A percentile compares a stretch with the other conserved stretches of the same genome.
Conservation (phyloP, 1,140 invertebrate genomes). For the Babylonia areolata region DNA sequence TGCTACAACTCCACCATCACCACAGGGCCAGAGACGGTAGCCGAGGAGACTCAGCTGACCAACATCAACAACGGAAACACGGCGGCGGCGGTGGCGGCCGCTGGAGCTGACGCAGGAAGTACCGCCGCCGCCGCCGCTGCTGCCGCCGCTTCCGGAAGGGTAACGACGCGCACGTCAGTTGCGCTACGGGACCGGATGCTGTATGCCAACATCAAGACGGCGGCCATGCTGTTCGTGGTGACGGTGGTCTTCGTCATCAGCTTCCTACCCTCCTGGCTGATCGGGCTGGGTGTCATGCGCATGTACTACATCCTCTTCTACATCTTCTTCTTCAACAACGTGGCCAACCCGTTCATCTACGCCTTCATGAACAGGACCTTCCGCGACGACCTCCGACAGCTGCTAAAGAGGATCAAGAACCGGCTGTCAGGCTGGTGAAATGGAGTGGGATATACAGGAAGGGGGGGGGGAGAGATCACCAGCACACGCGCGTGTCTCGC, state of each 20-base stretch:
- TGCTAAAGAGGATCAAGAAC: conserved; percentile 53
- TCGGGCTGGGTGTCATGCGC: conserved; percentile 51
- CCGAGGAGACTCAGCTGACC: conserved; percentile 54
- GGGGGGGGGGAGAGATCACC: conserved; percentile 2
- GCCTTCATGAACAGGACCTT: conserved; percentile 73
- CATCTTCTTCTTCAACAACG: conserved; percentile 69
- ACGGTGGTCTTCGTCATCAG: conserved; percentile 68
- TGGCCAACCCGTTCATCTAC: conserved; percentile 71
- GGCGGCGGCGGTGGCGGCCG: background rate
- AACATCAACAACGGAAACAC: conserved; percentile 46
- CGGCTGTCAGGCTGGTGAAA: conserved; percentile 34
- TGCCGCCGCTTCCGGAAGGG: conserved; percentile 3
- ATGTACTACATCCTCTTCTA: conserved; percentile 64
- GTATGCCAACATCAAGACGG: conserved; percentile 69
- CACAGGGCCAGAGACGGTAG: conserved; percentile 24
- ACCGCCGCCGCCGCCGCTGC: conserved; percentile 4
- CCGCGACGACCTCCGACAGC: conserved; percentile 61
- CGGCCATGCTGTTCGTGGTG: conserved; percentile 70
- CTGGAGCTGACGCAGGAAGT: too few relatives aligned
- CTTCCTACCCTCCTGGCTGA: conserved; percentile 69
- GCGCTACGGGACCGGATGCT: conserved; percentile 56
- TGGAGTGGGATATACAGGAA: background rate
- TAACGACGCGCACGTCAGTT: conserved; percentile 35
- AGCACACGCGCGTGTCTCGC: too few relatives aligned
- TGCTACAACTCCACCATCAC: conserved; percentile 42